Conservation (phyloP, 2,113 vertebrate genomes). For the Ailuropoda melanoleuca region DNA sequence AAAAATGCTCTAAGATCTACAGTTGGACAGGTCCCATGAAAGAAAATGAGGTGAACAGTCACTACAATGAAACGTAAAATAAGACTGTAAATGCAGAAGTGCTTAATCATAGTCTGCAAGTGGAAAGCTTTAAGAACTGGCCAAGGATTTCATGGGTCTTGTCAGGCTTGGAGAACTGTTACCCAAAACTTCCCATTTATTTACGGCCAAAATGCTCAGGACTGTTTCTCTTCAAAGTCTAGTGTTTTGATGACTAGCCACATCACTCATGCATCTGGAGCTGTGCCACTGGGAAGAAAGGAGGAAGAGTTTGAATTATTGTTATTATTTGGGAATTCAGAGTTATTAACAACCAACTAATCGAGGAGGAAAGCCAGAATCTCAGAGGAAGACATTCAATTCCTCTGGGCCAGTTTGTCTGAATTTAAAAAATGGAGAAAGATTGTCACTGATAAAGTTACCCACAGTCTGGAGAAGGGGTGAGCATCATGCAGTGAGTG, state of each 20-base stretch:
- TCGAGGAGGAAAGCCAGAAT: conserved; percentile 30
- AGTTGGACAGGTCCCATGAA: background rate
- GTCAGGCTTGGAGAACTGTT: background rate
- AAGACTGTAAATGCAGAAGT: background rate
- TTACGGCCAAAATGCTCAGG: background rate
- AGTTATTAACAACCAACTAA: conserved; percentile 14
- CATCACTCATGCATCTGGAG: background rate
- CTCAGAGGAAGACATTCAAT: background rate
- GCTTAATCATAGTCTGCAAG: background rate
- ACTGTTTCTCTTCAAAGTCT: background rate
- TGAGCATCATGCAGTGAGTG: background rate
- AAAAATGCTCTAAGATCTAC: background rate
- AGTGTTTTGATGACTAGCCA: background rate
- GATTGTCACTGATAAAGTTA: background rate
- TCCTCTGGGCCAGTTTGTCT: background rate
- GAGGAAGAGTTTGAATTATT: background rate
- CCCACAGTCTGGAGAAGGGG: background rate
- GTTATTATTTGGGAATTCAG: background rate
- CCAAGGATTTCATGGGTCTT: background rate
- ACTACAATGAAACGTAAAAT: background rate
- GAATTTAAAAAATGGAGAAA: conserved; percentile 3
- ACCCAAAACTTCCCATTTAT: background rate
- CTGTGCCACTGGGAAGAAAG: background rate
- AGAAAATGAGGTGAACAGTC: background rate
- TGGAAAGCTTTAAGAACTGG: background rate